Conservation (phyloP, 2,113 vertebrate species). For the Cepphus grylle region DNA sequence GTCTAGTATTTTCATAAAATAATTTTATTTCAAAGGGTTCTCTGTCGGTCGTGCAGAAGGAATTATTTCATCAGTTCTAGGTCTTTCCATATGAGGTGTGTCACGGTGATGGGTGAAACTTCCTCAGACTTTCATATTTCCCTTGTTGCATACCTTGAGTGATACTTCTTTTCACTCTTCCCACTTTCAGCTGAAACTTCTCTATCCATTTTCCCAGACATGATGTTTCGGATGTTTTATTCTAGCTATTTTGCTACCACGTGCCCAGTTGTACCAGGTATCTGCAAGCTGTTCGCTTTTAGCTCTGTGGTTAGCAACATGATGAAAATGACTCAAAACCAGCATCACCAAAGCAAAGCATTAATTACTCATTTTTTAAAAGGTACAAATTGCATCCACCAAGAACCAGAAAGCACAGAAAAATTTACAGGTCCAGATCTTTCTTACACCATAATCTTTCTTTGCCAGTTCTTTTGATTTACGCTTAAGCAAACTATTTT, state of each 20-base stretch:
- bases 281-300: not conserved
- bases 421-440: not conserved
- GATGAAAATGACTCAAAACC: not conserved
- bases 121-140: not conserved
- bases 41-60: not conserved
- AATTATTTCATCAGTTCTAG: not conserved
- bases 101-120: not conserved
- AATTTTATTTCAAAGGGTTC: not conserved
- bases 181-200: not conserved
- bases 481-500: not conserved
- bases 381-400: not conserved
- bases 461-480: not conserved
- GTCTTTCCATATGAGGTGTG: not conserved
- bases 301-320: not conserved
- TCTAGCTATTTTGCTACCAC: not conserved
- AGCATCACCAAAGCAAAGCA: not conserved
- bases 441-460: not conserved
- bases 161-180: not conserved
- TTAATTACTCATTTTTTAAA: not conserved
- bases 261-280: not conserved
- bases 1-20: not conserved
- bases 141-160: not conserved
- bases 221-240: not conserved
- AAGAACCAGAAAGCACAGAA: not conserved
- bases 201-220: not conserved